Base-by-base conservation (phyloP, 2,888 invertebrate species). In the Gasteruption jaculator region DNA sequence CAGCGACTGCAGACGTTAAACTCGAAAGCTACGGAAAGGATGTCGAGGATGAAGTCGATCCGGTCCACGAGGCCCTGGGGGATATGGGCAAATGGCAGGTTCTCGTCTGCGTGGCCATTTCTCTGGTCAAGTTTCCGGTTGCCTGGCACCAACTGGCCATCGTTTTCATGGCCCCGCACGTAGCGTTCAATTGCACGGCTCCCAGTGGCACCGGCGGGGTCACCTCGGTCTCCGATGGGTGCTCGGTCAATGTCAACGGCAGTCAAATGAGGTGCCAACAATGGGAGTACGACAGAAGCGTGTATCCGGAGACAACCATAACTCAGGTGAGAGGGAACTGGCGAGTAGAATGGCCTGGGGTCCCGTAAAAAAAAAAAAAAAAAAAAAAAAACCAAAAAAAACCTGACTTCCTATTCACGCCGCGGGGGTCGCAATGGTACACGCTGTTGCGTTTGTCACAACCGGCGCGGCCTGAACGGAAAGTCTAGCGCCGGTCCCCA, bases 71-170 rank as follows among this genome's bases (percentile, higher is more conserved):
- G 53, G 78, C 81, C 3, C 83, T 87, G 50, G 87, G 87, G 1
- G 76, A 79, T 20, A 77, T 86, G 41, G 85, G 86, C 4, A 77
- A 76, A 58, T 88, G 86, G 84, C 87, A 88, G 61, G 74, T 86
- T 48, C 77, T 80, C 73, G 76, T 86, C 36, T 84, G 84, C 52
- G 70, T 79, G 33, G 76, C 82, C 0, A 78, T 86, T 25, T 82
- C 85, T 49, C 72, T 85, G 7, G 78, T 83, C 38, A 87, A 87
- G 68, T 84, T 87, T 59, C 86, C 86, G 1, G 83, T 85, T 1
- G 86, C 86, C 0, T 88, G 86, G 86, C 86, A 86, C 61, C 86
- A 86, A 58, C 76, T 87, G 64, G 84, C 81, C 48, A 85, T 86
- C 46, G 82, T 87, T 43, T 87, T 88, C 60, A 75, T 86, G 47